These are phyloP conservation scores for Notarius quadriscutis DNA, from an alignment of 2,113 vertebrate genomes.

Conservation along the genomic window DNA sequence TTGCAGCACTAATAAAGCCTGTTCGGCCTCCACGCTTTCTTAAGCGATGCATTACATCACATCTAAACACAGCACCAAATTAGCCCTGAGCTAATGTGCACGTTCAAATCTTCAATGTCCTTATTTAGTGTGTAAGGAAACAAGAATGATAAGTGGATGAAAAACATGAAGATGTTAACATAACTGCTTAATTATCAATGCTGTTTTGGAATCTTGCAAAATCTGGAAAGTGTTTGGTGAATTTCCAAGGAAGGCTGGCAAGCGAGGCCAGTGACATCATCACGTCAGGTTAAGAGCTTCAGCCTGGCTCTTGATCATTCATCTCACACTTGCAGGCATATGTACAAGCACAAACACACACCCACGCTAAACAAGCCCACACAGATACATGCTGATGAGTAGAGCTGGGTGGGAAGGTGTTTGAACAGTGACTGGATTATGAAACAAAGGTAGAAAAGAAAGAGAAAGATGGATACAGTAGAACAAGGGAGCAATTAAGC, in stretches of 20 bases:
- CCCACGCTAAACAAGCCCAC: conserved; percentile 13
- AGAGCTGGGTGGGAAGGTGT: conserved; percentile 2
- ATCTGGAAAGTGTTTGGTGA: conserved; percentile 40
- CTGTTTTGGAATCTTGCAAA: conserved; percentile 18
- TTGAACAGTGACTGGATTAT: conserved; percentile 14
- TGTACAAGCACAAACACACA: conserved; percentile 10
- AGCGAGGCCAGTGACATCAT: conserved; percentile 38
- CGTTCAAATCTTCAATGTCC: conserved; percentile 26
- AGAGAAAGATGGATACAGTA: conserved; percentile 12
- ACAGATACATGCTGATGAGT: conserved; percentile 8
- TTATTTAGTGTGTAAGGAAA: conserved; percentile 21
- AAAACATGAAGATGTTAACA: conserved; percentile 1
- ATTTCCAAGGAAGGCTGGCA: conserved; percentile 41
- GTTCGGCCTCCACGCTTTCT: conserved; percentile 17
- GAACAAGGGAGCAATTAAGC: conserved; percentile 25
- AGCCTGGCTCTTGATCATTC: conserved; percentile 25
- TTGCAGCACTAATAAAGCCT: conserved; percentile 23
- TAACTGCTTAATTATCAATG: conserved; percentile 1
- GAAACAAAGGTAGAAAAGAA: conserved; percentile 21
- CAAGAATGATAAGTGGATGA: neutral
- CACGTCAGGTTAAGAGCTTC: conserved; percentile 25
- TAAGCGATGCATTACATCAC: conserved; percentile 39
- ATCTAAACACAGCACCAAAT: conserved; percentile 37
- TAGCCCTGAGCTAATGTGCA: conserved; percentile 32
- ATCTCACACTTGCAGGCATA: neutral